Evolutionary conservation across 2,888 invertebrate species (phyloP).

Genomic region (Eilema sororculum): DNA sequence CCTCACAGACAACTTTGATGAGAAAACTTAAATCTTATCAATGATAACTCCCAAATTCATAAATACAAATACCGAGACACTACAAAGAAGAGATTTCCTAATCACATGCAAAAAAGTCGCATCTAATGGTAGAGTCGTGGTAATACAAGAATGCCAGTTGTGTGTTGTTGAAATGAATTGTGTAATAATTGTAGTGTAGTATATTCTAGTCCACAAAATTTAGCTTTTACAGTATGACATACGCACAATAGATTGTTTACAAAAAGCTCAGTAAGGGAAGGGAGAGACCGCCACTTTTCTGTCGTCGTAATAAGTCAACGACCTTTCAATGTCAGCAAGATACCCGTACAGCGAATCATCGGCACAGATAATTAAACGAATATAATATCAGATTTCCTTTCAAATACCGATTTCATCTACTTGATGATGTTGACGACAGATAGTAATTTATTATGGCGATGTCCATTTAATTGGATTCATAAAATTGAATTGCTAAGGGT

Average conservation of each 20-base stretch:
- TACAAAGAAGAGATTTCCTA: not conserved
- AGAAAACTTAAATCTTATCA: conserved; percentile 72
- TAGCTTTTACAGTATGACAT: conserved; percentile 35
- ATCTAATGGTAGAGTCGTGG: conserved; percentile 1
- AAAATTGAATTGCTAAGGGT: conserved; percentile 54
- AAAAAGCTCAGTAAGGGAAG: conserved; percentile 65
- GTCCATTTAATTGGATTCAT: conserved; percentile 56
- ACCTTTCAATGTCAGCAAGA: conserved; percentile 82
- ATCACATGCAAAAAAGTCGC: not conserved
- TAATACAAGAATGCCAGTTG: not conserved
- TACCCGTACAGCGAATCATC: conserved; percentile 70
- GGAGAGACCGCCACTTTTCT: conserved; percentile 66
- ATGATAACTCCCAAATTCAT: conserved; percentile 52
- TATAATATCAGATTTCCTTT: conserved; percentile 62
- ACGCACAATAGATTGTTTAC: conserved; percentile 41
- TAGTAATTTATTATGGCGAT: conserved; percentile 57
- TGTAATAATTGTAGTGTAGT: conserved; percentile 19
- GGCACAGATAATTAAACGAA: conserved; percentile 68
- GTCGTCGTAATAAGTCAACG: conserved; percentile 75
- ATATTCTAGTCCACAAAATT: conserved; percentile 13
- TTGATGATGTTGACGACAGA: conserved; percentile 59
- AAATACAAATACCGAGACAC: conserved; percentile 14
- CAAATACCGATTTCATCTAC: conserved; percentile 57
- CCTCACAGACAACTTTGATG: conserved; percentile 75
- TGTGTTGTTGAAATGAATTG: conserved; percentile 1